Evolutionary conservation across 2,113 vertebrate species (phyloP).

Genomic region (Isurus oxyrinchus): DNA sequence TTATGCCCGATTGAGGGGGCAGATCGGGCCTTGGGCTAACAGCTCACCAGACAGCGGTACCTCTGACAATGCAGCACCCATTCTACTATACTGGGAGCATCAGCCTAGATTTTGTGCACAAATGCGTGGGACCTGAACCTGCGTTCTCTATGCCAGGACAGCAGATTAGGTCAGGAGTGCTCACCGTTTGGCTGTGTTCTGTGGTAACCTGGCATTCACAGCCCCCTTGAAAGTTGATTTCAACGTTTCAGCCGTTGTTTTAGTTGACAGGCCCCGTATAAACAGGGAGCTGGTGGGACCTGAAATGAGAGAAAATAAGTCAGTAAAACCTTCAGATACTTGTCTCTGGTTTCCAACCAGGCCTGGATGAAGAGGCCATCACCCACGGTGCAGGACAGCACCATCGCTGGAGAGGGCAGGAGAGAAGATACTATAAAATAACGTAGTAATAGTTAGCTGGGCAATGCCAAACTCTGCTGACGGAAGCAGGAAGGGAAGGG

Average conservation of each 20-base stretch:
- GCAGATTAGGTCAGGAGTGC: background rate
- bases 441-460: background rate
- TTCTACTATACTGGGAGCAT: background rate
- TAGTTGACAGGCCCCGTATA: background rate
- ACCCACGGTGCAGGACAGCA: background rate
- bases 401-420: background rate
- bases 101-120: background rate
- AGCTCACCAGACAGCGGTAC: too few relatives aligned
- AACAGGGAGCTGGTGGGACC: background rate
- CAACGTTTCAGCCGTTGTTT: background rate
- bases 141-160: background rate
- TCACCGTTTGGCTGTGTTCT: background rate
- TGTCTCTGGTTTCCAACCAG: background rate
- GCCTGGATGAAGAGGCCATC: background rate
- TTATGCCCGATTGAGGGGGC: too few relatives aligned
- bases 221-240: background rate
- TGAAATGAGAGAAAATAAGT: background rate
- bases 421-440: background rate
- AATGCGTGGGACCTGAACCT: background rate
- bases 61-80: background rate
- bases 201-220: background rate
- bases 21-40: too few relatives aligned
- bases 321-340: background rate
- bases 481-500: background rate
- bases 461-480: background rate